A percentile compares a stretch with the other conserved stretches of the same genome.
These are phyloP conservation scores for Bombus cullumanus DNA, from an alignment of 1,140 invertebrate genomes.

Conservation along the genomic window DNA sequence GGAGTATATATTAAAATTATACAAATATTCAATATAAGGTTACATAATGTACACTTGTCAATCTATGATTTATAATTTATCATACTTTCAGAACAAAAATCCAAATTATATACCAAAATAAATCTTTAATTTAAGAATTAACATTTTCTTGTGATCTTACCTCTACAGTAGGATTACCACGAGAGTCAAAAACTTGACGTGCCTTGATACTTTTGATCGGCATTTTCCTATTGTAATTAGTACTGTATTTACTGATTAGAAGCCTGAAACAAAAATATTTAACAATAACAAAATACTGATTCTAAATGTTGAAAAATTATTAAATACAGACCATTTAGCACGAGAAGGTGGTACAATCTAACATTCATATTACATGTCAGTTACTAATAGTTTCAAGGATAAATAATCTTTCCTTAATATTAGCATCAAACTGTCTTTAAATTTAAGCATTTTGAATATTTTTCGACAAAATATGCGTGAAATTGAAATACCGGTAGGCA, in stretches of 20 bases:
- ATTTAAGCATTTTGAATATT: background rate
- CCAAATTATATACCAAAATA: background rate
- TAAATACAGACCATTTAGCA: background rate
- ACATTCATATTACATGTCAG: background rate
- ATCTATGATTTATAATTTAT: background rate
- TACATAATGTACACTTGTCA: background rate
- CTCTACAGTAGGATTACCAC: constrained; percentile 99
- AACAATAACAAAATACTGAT: background rate
- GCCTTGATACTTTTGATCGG: constrained; percentile 94
- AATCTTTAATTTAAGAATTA: background rate
- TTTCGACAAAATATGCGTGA: background rate
- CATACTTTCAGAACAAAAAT: background rate
- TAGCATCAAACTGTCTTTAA: background rate
- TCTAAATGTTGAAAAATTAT: background rate
- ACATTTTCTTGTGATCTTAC: constrained; percentile 79
- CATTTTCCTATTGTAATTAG: constrained; percentile 82
- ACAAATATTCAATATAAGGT: background rate
- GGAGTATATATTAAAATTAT: background rate
- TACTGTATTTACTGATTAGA: constrained; percentile 66
- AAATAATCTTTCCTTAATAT: background rate
- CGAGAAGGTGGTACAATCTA: background rate
- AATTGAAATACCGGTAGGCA: background rate
- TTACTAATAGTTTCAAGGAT: background rate
- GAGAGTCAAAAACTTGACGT: constrained; percentile 98
- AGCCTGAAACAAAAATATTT: constrained; percentile 55